Conservation (phyloP, 2,113 vertebrate species). For the Semicossyphus pulcher region DNA sequence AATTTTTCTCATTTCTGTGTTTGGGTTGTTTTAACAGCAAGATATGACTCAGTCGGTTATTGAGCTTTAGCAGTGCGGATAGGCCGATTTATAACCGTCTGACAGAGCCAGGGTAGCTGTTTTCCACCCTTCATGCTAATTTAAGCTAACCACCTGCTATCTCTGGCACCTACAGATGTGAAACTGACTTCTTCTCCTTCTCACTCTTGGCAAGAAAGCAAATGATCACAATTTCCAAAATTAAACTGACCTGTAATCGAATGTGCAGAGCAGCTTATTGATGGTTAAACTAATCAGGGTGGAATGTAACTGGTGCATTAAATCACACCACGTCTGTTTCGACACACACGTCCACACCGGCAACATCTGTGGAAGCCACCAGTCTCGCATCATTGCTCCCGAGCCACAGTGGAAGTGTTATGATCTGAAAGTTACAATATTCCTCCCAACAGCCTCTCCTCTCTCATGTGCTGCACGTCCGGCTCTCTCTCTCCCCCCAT, state of each 20-base stretch:
- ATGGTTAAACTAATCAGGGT: conserved; percentile 45
- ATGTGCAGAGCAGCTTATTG: conserved; percentile 7
- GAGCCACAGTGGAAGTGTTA: conserved; percentile 34
- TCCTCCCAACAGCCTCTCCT: conserved; percentile 50
- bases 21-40: no score
- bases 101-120: not conserved
- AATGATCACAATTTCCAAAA: no score
- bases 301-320: conserved; percentile 29
- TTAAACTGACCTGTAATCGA: not conserved
- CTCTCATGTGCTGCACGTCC: conserved; percentile 61
- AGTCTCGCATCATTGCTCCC: conserved; percentile 19
- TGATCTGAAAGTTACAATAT: conserved; percentile 67
- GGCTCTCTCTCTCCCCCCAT: conserved; percentile 52
- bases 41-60: no score
- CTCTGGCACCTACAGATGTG: no score
- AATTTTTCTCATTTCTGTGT: no score
- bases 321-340: conserved; percentile 23
- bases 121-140: not conserved
- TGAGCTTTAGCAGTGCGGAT: no score
- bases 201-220: no score
- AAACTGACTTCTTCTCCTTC: no score
- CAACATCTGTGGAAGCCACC: conserved; percentile 12
- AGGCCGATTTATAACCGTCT: not conserved
- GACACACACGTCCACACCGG: not conserved
- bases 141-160: no score